These are phyloP conservation scores for Oreortyx pictus DNA, from an alignment of 2,797 vertebrate genomes.

Conservation along the genomic window DNA sequence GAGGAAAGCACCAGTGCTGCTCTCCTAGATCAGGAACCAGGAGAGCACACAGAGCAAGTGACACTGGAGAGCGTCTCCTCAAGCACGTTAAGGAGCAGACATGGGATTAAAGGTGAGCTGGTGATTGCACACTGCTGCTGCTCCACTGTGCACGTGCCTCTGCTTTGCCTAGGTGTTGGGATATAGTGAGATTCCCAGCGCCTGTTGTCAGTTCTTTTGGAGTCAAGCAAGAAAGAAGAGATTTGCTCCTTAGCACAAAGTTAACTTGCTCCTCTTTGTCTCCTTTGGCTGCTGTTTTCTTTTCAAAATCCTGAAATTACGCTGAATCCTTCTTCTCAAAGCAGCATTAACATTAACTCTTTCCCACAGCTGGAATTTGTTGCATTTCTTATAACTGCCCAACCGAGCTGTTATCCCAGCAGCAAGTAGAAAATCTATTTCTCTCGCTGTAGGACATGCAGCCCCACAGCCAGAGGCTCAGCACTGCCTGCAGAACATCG, in stretches of 20 bases:
- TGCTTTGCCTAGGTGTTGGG: background rate
- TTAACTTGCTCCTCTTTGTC: background rate
- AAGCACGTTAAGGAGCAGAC: slow-evolving; percentile 2
- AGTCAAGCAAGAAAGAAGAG: background rate
- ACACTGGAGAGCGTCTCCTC: background rate
- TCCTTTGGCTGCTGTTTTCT: background rate
- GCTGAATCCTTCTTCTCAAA: background rate
- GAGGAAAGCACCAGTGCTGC: background rate
- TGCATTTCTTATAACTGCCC: background rate
- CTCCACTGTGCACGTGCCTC: rapidly evolving
- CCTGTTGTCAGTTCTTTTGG: background rate
- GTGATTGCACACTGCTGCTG: background rate
- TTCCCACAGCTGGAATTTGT: background rate
- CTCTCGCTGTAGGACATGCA: slow-evolving; percentile 2
- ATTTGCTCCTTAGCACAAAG: background rate
- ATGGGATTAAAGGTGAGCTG: slow-evolving; percentile 64
- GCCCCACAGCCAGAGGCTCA: slow-evolving; percentile 35
- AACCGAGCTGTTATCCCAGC: background rate
- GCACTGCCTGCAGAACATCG: background rate
- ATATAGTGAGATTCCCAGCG: background rate
- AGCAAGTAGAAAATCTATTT: background rate
- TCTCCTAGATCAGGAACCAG: background rate
- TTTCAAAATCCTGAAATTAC: background rate
- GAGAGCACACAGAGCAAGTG: background rate
- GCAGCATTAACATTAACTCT: background rate